Evolutionary conservation across 2,888 invertebrate species (phyloP).

Genomic region (Entomobrya proxima): DNA sequence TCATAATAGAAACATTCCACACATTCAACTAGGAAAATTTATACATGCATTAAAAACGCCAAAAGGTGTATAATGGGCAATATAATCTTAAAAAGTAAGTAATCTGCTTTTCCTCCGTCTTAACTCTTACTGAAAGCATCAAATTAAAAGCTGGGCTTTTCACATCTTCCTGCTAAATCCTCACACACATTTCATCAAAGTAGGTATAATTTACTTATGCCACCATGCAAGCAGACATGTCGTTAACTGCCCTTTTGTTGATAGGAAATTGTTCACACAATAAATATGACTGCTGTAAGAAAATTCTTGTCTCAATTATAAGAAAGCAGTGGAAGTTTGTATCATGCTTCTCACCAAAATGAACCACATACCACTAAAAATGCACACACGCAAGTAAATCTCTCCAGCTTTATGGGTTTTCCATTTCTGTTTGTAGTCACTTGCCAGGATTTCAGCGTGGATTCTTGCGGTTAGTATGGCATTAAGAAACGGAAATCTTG

Average conservation of each 20-base stretch:
- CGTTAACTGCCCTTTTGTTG: conserved; percentile 32
- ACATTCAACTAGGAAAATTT: neutral
- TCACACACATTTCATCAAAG: conserved; percentile 27
- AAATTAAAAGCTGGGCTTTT: conserved; percentile 59
- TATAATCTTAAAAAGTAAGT: neutral
- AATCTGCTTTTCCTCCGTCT: conserved; percentile 17
- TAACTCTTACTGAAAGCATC: conserved; percentile 27
- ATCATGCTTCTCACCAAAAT: neutral
- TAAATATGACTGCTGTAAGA: conserved; percentile 36
- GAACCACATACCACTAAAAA: neutral
- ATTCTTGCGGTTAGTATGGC: conserved; percentile 38
- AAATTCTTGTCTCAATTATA: conserved; percentile 50
- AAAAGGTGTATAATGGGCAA: neutral
- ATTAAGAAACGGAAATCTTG: neutral
- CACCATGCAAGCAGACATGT: neutral
- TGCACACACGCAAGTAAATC: neutral
- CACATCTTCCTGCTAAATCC: conserved; percentile 48
- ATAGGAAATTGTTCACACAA: conserved; percentile 10
- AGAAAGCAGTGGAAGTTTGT: neutral
- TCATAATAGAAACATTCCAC: conserved; percentile 28
- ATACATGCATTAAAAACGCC: neutral
- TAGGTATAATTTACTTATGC: neutral
- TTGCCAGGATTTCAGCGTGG: conserved; percentile 23
- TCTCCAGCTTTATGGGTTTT: neutral
- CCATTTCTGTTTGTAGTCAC: conserved; percentile 1